Percentiles rank a stretch among this genome's conserved stretches.
These are phyloP conservation scores for Amphipyra berbera DNA, from an alignment of 2,888 invertebrate species.

Conservation along the genomic window DNA sequence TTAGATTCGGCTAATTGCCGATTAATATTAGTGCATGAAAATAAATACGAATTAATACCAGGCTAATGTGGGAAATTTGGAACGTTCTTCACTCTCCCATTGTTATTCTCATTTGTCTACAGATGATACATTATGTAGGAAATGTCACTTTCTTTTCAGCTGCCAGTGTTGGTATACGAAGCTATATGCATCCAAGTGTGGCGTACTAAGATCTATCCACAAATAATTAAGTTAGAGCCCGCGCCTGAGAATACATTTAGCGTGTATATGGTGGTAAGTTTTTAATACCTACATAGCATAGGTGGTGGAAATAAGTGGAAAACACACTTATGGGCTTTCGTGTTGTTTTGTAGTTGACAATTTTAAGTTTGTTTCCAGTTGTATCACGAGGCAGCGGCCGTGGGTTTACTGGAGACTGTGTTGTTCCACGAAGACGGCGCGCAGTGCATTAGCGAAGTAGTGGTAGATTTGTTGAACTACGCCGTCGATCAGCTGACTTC, in stretches of 20 bases:
- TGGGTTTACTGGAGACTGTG: constrained; percentile 95
- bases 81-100: too few relatives aligned
- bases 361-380: constrained; percentile 75
- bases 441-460: constrained; percentile 93
- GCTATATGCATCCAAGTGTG: constrained; percentile 95
- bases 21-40: too few relatives aligned
- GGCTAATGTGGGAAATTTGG: too few relatives aligned
- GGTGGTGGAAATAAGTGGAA: too few relatives aligned
- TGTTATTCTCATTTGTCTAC: too few relatives aligned
- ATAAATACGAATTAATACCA: too few relatives aligned
- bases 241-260: constrained; percentile 93
- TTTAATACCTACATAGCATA: too few relatives aligned
- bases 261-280: constrained; percentile 93
- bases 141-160: constrained; percentile 76
- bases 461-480: constrained; percentile 96
- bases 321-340: too few relatives aligned
- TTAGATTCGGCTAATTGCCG: too few relatives aligned
- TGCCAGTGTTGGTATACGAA: constrained; percentile 94
- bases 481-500: constrained; percentile 92
- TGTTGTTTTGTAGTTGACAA: too few relatives aligned
- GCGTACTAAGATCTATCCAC: constrained; percentile 95
- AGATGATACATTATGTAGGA: not conserved
- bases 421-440: constrained; percentile 95
- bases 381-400: constrained; percentile 94
- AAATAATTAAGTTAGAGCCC: constrained; percentile 92